Evolutionary conservation across 2,797 vertebrate species (phyloP), one percentile per base, ranked within the genome.

Genomic region (Dendrocincla fuliginosa): DNA sequence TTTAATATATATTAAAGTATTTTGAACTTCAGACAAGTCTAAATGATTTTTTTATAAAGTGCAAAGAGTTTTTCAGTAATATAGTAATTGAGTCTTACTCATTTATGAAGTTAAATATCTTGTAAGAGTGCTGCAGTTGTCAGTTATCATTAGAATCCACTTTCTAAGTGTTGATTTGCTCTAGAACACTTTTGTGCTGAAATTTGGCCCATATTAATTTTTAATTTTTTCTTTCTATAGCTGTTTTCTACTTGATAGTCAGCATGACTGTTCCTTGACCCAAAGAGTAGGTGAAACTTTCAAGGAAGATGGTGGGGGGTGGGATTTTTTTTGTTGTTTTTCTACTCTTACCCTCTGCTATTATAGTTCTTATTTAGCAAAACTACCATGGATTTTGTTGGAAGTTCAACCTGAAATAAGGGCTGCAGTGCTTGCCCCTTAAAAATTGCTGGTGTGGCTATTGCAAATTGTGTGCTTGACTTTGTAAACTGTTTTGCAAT

Each of bases 401-500:
- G 22, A 77, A 67, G 46, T 70, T 92, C 42, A 89, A 22, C 50
- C 68, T 84, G 81, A 87, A 85, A 55, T 37, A 46, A 78, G 57
- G 56, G 18, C 49, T 89, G 64, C 32, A 64, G 42, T 85, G 28
- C 82, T 83, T 76, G 75, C 75, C 84, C 71, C 90, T 95, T 96
- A 95, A 90, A 96, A 96, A 75, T 39, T 80, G 88, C 70, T 94
- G 82, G 46, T 96, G 78, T 90, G 84, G 68, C 78, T 89, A 6
- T 65, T 95, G 82, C 79, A 93, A 81, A 53, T 81, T 87, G 42
- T 80, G 60, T 13, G 46, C 75, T 85, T 89, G 69, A 87, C 90
- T 96, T 68, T 4, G 18, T 89, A 55, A 95, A 89, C 73, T 93
- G 35, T 92, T 96, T 92, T 96, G 93, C 87, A 96, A 85, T 93